A percentile compares a stretch with the other conserved stretches of the same genome.
Evolutionary conservation across 2,888 invertebrate species (phyloP).

Genomic region (Acleris cristana): DNA sequence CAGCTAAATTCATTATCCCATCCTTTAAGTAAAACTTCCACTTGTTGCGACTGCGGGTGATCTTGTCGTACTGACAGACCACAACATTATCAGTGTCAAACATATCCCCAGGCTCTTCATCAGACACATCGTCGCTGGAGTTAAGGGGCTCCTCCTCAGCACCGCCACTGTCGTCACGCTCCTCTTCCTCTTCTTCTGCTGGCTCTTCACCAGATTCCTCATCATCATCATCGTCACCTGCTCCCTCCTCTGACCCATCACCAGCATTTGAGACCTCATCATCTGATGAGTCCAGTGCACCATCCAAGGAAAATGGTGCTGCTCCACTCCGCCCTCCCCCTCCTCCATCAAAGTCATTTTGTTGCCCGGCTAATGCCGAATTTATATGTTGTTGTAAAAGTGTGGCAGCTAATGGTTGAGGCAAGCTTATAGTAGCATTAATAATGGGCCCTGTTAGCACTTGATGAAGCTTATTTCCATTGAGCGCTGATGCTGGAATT

Average conservation of each 20-base stretch:
- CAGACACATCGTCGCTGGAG: constrained; percentile 98
- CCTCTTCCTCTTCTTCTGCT: constrained; percentile 87
- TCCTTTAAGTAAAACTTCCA: constrained; percentile 99
- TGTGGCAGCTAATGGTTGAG: constrained; percentile 91
- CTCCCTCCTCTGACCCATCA: constrained; percentile 87
- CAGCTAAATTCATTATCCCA: constrained; percentile 99
- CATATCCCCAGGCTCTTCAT: constrained; percentile 96
- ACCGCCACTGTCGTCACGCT: constrained; percentile 87
- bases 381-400: constrained; percentile 95
- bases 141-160: constrained; percentile 95
- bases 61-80: constrained; percentile 99
- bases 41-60: constrained; percentile 98
- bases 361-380: constrained; percentile 86
- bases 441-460: constrained; percentile 94
- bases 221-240: constrained; percentile 88
- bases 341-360: constrained; percentile 77
- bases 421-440: constrained; percentile 94
- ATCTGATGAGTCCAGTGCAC: constrained; percentile 88
- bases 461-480: constrained; percentile 87
- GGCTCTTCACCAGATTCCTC: constrained; percentile 89
- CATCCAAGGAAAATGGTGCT: constrained; percentile 83
- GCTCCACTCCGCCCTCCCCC: constrained; percentile 76
- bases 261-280: constrained; percentile 87
- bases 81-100: constrained; percentile 99
- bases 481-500: constrained; percentile 93